Conservation (phyloP, 2,113 vertebrate genomes). For the Narcine bancroftii region DNA sequence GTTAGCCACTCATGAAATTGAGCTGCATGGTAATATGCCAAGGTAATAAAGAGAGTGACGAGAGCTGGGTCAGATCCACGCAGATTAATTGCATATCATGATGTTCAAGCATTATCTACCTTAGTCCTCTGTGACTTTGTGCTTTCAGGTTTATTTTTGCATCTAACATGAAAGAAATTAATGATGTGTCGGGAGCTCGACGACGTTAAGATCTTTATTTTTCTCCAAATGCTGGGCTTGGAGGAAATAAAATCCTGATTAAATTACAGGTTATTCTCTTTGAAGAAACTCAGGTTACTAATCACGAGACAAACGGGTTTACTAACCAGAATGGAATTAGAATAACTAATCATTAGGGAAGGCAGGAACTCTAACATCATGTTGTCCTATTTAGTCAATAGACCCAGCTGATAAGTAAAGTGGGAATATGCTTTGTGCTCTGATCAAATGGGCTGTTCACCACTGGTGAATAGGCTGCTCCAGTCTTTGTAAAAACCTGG, state of each 20-base stretch:
- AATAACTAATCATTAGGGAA: not conserved
- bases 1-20: too few species aligned
- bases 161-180: not conserved
- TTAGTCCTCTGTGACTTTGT: not conserved
- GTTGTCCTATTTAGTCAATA: too few species aligned
- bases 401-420: too few species aligned
- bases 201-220: not conserved
- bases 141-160: not conserved
- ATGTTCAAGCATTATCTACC: too few species aligned
- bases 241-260: not conserved
- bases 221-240: not conserved
- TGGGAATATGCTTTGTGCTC: too few species aligned
- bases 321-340: not conserved
- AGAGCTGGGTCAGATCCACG: too few species aligned
- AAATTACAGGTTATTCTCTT: not conserved
- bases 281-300: not conserved
- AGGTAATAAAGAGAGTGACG: too few species aligned
- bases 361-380: not conserved
- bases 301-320: not conserved
- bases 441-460: too few species aligned
- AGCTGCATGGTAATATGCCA: too few species aligned
- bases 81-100: too few species aligned
- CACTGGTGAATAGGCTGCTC: too few species aligned
- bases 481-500: too few species aligned
- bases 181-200: not conserved